Evolutionary conservation across 2,888 invertebrate genomes (phyloP).

Genomic region (Amiota mariae): DNA sequence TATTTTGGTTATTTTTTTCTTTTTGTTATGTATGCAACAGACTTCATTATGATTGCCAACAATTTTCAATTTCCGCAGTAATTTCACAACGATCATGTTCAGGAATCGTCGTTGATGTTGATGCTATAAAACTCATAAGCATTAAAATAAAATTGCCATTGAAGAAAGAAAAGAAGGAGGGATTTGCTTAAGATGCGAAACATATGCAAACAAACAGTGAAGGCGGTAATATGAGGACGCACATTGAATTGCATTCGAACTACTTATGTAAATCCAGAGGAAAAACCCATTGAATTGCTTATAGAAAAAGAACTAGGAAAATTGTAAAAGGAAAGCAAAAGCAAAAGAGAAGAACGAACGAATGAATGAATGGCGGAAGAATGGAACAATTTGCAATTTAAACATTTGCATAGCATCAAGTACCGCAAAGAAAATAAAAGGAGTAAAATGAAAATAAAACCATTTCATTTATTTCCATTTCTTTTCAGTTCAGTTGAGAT

Average conservation of each 20-base stretch:
- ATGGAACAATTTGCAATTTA: slow-evolving; percentile 14
- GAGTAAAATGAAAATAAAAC: background rate
- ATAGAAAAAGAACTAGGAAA: no score
- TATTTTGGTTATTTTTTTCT: no score
- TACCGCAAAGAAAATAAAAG: slow-evolving; percentile 13
- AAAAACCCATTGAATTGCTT: background rate
- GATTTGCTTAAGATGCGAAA: background rate
- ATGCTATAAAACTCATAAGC: background rate
- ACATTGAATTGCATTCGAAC: slow-evolving; percentile 58
- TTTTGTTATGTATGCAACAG: no score
- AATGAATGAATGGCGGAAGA: background rate
- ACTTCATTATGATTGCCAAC: background rate
- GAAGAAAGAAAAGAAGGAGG: background rate
- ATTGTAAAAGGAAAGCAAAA: background rate
- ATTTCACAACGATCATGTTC: slow-evolving; percentile 21
- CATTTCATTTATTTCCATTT: background rate
- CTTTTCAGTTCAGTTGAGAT: no score
- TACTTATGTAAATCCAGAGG: slow-evolving; percentile 58
- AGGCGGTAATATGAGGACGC: background rate
- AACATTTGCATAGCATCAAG: slow-evolving; percentile 12
- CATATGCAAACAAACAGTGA: slow-evolving; percentile 6
- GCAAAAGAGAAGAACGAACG: no score
- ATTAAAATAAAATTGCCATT: slow-evolving; percentile 24
- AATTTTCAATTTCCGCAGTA: slow-evolving; percentile 26
- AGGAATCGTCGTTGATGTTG: background rate